Evolutionary conservation across 2,797 vertebrate species (phyloP), one percentile per base, ranked within the genome.

Genomic region (Lagothrix lagotricha): DNA sequence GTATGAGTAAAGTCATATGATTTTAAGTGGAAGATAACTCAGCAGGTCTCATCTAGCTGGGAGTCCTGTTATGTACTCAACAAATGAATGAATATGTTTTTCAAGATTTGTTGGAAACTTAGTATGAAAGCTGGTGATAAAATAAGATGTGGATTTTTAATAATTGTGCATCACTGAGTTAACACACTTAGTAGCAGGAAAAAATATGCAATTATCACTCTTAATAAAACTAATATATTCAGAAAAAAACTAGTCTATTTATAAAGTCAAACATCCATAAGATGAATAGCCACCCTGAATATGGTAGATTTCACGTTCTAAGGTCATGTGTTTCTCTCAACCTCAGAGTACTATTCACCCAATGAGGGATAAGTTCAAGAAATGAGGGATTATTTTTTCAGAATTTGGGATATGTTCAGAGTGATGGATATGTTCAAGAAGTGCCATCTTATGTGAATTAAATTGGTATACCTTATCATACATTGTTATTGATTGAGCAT

Each of bases 1-100:
- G 2, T 41, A 83, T 96, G 97, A 98, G 84, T 46, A 84, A 98
- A 98, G 30, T 93, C 82, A 97, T 57, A 72, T 44, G 92, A 81
- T 93, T 96, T 98, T 89, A 72, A 73, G 15, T 58, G 36, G 46
- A 97, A 98, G 97, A 14, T 26, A 94, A 86, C 57, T 41, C 96
- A n/a, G 22, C 96, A 28, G 30, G 1, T 94, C 57, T 97, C 39
- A 93, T 98, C 90, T 96, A 93, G 7, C 80, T 97, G 54, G 30
- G 76, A 11, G 52, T 33, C 26, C 44, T 95, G 26, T 88, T 96
- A 85, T 36, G 57, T 90, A 39, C 19, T 92, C 58, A 82, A 41
- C 77, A 67, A 97, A 88, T 2, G 94, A 28, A 0, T 58, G 36
- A 26, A 87, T 90, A 64, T 5, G 6, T 64, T 92, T 93, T 93